Evolutionary conservation across 37 sponge, comb jelly and placozoan genomes (phyloP).

Genomic region (Geodia barretti): DNA sequence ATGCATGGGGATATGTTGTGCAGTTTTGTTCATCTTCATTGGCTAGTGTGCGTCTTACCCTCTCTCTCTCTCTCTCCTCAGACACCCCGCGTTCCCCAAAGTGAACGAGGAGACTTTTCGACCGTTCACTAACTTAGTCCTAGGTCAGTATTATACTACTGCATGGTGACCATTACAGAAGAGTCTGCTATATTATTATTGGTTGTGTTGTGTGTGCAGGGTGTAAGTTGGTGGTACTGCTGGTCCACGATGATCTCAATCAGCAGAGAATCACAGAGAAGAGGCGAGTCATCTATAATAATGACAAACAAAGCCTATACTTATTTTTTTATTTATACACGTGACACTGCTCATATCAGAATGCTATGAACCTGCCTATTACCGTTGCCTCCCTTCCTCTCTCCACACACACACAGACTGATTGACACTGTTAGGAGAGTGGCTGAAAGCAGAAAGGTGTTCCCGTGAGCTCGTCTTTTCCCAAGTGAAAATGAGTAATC

Average conservation of each 20-base stretch:
- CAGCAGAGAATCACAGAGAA: conserved; percentile 9
- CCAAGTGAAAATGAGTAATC: neutral
- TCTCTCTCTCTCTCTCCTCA: no score
- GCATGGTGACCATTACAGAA: neutral
- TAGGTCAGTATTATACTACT: neutral
- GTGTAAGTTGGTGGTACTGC: conserved; percentile 23
- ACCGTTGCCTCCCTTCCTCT: no score
- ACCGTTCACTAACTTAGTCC: conserved; percentile 1
- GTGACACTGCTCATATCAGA: no score
- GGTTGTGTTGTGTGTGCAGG: neutral
- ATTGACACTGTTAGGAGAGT: conserved; percentile 42
- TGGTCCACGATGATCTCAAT: conserved; percentile 20
- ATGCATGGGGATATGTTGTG: neutral
- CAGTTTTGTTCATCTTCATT: neutral
- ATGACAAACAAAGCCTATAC: no score
- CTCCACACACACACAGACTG: conserved; percentile 11
- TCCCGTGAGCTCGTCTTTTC: conserved; percentile 4
- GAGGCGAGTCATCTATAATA: conserved; percentile 28
- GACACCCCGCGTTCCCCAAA: conserved; percentile 25
- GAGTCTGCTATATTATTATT: neutral
- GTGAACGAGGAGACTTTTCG: conserved; percentile 33
- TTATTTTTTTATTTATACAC: no score
- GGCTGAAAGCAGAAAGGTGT: conserved; percentile 44
- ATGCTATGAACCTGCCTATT: no score
- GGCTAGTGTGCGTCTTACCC: no score